These are phyloP conservation scores for Lacerta viridis DNA, from an alignment of 2,797 vertebrate genomes.

Conservation along the genomic window DNA sequence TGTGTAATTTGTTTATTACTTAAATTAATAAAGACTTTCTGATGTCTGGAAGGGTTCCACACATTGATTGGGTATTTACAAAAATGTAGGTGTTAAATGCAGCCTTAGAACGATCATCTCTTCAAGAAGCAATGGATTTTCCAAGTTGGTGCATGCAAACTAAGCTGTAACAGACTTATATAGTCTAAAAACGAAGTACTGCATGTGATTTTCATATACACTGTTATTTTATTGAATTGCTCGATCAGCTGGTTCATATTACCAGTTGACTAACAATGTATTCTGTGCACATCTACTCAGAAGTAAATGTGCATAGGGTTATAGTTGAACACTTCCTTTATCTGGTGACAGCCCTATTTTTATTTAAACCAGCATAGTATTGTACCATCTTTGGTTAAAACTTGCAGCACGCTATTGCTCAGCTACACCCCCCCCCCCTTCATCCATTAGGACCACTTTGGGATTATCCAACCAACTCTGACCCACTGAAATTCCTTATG, in stretches of 20 bases:
- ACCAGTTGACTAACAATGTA: neutral
- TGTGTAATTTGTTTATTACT: too few relatives aligned
- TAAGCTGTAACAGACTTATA: neutral
- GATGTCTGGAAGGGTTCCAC: too few relatives aligned
- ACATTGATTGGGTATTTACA: neutral
- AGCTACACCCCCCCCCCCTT: too few relatives aligned
- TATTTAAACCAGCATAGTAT: neutral
- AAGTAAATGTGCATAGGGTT: too few relatives aligned
- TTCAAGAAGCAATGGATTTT: neutral
- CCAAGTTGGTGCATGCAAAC: neutral
- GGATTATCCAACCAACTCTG: too few relatives aligned
- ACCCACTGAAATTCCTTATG: constrained; percentile 18
- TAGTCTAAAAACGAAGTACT: neutral
- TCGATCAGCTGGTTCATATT: neutral
- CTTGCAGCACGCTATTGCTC: too few relatives aligned
- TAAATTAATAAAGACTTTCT: too few relatives aligned
- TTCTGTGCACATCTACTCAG: too few relatives aligned
- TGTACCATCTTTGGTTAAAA: neutral
- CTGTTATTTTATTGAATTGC: neutral
- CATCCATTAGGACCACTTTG: neutral
- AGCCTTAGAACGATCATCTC: too few relatives aligned
- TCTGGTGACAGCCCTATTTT: neutral
- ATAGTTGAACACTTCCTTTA: neutral
- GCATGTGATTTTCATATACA: neutral
- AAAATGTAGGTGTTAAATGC: neutral